Evolutionary conservation across 2,113 vertebrate genomes (phyloP).

Genomic region (Thryonomys swinderianus): DNA sequence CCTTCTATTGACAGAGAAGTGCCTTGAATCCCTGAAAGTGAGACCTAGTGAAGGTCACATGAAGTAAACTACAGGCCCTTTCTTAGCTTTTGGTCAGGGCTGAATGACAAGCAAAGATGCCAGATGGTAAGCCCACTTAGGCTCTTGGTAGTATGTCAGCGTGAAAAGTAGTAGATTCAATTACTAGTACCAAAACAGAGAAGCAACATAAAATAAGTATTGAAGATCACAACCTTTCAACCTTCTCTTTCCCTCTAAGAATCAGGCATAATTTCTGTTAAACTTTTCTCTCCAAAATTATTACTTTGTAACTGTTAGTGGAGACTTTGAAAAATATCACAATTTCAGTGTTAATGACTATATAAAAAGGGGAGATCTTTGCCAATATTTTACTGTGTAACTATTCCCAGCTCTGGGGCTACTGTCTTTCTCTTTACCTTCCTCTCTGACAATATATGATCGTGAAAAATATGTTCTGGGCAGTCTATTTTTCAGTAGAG

Average conservation of each 20-base stretch:
- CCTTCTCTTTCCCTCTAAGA: neutral
- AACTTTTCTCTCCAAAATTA: slow-evolving; percentile 8
- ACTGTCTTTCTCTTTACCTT: neutral
- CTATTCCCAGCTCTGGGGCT: neutral
- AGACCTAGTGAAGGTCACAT: neutral
- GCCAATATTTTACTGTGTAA: neutral
- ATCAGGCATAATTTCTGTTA: neutral
- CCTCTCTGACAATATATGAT: neutral
- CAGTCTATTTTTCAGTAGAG: neutral
- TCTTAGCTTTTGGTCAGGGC: neutral
- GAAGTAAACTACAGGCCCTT: neutral
- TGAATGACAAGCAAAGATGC: neutral
- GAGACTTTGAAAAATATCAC: neutral
- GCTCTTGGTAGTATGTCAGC: neutral
- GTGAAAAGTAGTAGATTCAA: neutral
- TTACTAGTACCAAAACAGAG: neutral
- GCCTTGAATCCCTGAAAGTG: neutral
- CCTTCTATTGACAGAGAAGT: neutral
- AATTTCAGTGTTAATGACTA: neutral
- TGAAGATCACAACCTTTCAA: neutral
- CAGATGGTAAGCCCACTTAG: neutral
- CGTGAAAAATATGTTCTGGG: neutral
- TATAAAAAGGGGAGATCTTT: neutral
- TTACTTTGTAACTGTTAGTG: slow-evolving; percentile 1
- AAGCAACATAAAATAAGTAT: neutral